Base-by-base conservation (phyloP, 2,888 invertebrate genomes). In the Linnaemya tessellans region DNA sequence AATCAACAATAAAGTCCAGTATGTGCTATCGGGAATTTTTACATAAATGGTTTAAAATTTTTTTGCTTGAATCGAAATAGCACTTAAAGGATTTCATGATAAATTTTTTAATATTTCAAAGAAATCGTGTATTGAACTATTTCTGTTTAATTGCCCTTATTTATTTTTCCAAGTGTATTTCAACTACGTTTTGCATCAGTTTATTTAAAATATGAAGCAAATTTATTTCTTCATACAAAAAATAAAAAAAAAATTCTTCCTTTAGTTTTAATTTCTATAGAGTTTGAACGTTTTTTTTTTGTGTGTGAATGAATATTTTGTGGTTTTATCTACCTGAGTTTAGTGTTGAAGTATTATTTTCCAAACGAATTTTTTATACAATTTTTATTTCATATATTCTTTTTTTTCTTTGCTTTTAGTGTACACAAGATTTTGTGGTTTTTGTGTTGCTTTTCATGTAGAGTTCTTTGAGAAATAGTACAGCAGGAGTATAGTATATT, bases 321-420 rank as follows among this genome's bases (percentile, higher is more conserved):
- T 64, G 81, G 75, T 81, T 81, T 81, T 64, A 75, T 38, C 81
- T 75, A 81, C 81, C 81, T 81, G 81, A 70, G 70, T 81, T 81
- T 54, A 75, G 43, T 75, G 41, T 65, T 75, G n/a, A 81, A 75
- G 75, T 81, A 70, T 81, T 64, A 75, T 70, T 75, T 81, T 81
- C 38, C 38, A 75, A 70, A 70, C 18, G 62, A 68, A 9, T 25
- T 68, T 81, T 81, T 75, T 38, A 22, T 71, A 41, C 5, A 20
- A 35, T 73, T 58, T 71, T 73, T 65, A 54, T 38, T 38, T 3
- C 46, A 11, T 10, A 58, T 54, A n/a, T 46, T n/a, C 15, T 46
- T 41, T n/a, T 46, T 46, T 41, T 20, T 46, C 13, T 56, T 62
- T 60, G 11, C 15, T 46, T n/a, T n/a, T n/a, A n/a, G 15, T 8